Conservation (phyloP, 2,113 vertebrate species). For the Charadrius vociferus region DNA sequence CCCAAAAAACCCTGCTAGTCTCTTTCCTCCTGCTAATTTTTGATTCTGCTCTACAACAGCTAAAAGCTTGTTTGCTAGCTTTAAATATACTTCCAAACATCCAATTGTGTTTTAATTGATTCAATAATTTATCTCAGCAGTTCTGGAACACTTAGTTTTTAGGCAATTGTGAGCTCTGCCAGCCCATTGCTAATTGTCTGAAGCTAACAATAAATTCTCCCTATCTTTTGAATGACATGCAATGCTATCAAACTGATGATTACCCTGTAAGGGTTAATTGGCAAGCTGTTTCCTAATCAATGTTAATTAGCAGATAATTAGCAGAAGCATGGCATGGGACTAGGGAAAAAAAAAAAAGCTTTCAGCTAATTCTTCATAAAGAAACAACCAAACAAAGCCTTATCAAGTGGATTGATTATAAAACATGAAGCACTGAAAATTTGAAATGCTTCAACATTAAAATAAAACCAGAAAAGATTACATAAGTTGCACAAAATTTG, state of each 20-base stretch:
- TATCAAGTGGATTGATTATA: neutral
- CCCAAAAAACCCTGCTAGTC: accelerated
- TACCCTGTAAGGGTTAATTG: neutral
- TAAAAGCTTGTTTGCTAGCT: neutral
- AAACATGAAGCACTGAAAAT: neutral
- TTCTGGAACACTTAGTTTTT: neutral
- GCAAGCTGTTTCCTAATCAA: slow-evolving; percentile 7
- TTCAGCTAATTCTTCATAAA: neutral
- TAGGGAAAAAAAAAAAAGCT: neutral
- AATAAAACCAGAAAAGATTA: neutral
- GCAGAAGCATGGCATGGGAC: neutral
- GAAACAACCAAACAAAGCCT: neutral
- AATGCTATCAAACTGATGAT: neutral
- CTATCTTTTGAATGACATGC: neutral
- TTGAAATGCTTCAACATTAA: neutral
- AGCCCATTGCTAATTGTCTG: slow-evolving; percentile 26
- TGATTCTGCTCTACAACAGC: neutral
- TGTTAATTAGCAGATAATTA: slow-evolving; percentile 26
- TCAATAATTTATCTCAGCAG: neutral
- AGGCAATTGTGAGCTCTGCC: neutral
- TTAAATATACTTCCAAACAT: slow-evolving; percentile 10
- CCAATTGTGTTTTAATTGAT: slow-evolving; percentile 10
- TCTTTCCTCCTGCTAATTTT: neutral
- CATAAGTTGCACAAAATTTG: neutral
- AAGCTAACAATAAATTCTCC: neutral